phyloP scores from a whole-genome alignment of 2,888 invertebrate species.

The Eristalis pertinax region DNA sequence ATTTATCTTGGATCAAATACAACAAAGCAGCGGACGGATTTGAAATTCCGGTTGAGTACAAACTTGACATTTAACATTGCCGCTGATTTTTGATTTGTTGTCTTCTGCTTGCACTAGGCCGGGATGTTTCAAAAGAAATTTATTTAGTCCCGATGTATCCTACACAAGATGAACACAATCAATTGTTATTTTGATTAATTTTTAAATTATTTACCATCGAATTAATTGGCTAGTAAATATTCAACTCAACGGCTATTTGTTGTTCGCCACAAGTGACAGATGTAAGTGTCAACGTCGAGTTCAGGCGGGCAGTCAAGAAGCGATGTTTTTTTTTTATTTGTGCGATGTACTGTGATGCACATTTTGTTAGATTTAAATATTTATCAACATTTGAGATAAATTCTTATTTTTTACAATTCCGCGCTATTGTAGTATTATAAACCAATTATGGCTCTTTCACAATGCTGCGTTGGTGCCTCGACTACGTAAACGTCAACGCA shows the following conservation, averaged over 20 bases:
- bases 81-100: slow-evolving; percentile 7
- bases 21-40: neutral
- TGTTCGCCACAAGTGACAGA: neutral
- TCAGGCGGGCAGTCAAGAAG: neutral
- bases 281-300: neutral
- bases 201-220: neutral
- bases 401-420: no score
- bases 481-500: no score
- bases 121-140: slow-evolving; percentile 41
- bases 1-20: neutral
- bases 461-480: no score
- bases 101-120: slow-evolving; percentile 25
- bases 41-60: neutral
- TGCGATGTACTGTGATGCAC: no score
- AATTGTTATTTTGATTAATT: neutral
- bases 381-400: no score
- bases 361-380: no score
- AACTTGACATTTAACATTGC: slow-evolving; percentile 41
- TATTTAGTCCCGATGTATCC: neutral
- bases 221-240: neutral
- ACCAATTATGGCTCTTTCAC: no score
- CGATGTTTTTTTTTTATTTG: no score
- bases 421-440: no score
- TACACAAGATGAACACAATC: neutral
- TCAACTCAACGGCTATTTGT: neutral